Base-by-base conservation (phyloP, 1,140 invertebrate genomes). In the Diploscapter pachys region DNA sequence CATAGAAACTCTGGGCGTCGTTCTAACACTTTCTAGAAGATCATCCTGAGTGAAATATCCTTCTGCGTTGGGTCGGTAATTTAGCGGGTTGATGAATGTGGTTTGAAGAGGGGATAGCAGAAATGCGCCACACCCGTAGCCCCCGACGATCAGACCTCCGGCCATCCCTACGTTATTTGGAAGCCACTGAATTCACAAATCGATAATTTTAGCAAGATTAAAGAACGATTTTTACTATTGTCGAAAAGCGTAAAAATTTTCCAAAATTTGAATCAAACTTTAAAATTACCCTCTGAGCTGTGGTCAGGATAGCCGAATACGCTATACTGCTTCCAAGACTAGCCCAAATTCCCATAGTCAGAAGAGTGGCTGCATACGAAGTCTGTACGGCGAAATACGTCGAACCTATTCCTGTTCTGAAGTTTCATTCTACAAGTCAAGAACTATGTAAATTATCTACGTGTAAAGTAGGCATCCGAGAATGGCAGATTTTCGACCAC, bases 11-110 rank as follows among this genome's bases (percentile, higher is more conserved):
- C 57, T 59, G 9, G 57, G 9, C 31, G 9, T 31, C 57, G 57
- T 31, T 65, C 63, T 69, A 31, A 72, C 77, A 6, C 74, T 11
- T 66, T 78, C 77, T 51, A 78, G 55, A 11, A 78, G 77, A 66
- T 78, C 77, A 9, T 66, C n/a, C 72, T 78, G 75, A 51, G 77
- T 78, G 63, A 78, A 78, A 51, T 62, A 77, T 51, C 77, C 77
- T 56, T 78, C 78, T 11, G 63, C 69, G 49, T 78, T 78, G 48
- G 70, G 59, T 9, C 69, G 53, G 61, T 78, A 78, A 53, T 78
- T 66, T 8, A 65, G 50, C 5, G 77, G 77, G 70, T 78, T 78
- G 55, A 78, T 77, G 55, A 62, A 78, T 31, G 65, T 63, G 49
- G 77, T 78, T 68, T 78, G 74, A 9, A 78, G 59, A 0, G 73